A percentile compares a stretch with the other conserved stretches of the same genome.
Evolutionary conservation across 2,113 vertebrate genomes (phyloP).

Genomic region (Noctilio leporinus): DNA sequence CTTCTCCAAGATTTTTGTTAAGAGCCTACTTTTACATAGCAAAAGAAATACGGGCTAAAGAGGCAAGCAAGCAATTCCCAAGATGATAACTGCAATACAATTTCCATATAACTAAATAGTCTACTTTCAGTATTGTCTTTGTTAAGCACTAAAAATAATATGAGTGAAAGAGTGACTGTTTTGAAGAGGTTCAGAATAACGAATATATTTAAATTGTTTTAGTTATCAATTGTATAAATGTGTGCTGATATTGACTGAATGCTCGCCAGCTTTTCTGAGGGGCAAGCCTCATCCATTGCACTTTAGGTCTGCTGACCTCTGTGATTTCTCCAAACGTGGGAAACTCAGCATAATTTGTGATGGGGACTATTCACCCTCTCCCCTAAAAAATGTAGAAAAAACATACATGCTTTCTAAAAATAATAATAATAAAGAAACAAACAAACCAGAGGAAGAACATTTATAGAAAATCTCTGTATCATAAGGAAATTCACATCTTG

Average conservation of each 20-base stretch:
- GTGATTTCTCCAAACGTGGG: neutral
- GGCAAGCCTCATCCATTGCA: neutral
- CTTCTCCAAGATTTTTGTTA: neutral
- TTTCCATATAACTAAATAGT: neutral
- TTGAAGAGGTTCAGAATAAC: neutral
- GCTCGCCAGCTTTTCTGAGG: neutral
- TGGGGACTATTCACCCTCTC: neutral
- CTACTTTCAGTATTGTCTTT: neutral
- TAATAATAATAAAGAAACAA: too few species aligned
- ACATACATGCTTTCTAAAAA: neutral
- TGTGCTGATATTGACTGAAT: neutral
- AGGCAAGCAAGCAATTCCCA: neutral
- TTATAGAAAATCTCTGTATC: neutral
- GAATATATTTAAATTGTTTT: neutral
- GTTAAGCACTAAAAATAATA: neutral
- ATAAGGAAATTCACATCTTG: neutral
- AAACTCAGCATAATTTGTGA: neutral
- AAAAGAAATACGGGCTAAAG: neutral
- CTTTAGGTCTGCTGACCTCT: neutral
- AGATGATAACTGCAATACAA: neutral
- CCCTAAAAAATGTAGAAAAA: neutral
- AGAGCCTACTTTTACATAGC: neutral
- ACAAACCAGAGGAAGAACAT: neutral
- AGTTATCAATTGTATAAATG: neutral
- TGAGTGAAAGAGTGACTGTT: neutral